Base-by-base conservation (phyloP, 2,797 vertebrate species). In the Streptopelia turtur region DNA sequence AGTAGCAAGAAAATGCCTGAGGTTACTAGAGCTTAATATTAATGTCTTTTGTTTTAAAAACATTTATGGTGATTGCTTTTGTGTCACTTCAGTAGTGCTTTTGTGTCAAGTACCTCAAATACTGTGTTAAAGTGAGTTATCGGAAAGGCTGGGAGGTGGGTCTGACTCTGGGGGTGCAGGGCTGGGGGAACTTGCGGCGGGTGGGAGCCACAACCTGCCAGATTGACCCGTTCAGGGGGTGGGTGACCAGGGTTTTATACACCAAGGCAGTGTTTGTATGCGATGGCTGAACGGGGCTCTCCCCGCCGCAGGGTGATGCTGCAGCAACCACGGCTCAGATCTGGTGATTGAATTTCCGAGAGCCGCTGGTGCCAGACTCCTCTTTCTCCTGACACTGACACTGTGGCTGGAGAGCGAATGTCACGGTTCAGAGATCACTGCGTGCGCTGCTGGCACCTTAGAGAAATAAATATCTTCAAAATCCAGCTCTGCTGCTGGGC, bases 221-320 rank as follows among this genome's bases (percentile, higher is more conserved):
- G 14, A 41, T 16, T 16, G 6, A 41, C 41, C 41, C 41, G 15
- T 41, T 41, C 16, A 16, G 41, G 41, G 41, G 41, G 41, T 12
- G 16, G 41, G 41, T 41, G 16, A 41, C 41, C 41, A 16, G 41
- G 41, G 15, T 5, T 49, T 33, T 23, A 5, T 25, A 15, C 22
- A 16, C 12, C 14, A 6, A 17, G 16, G 5, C 8, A 14, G 14
- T 3, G 1, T 14, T 35, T 56, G 25, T 41, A 1, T 13, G 23
- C 1, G 52, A 9, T 33, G 61, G 55, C 14, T 20, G 7, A 14
- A 6, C 7, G 18, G 15, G 47, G 31, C 33, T 33, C 39, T 68
- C 24, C 49, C 72, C 37, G 72, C 50, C 61, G 69, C 2, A 1
- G 7, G 4, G 21, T 2, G 6, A 7, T 1, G 4, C 33, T 31